These are phyloP conservation scores for Caenorhabditis elegans DNA, from an alignment of 1,140 invertebrate genomes.

Conservation along the genomic window DNA sequence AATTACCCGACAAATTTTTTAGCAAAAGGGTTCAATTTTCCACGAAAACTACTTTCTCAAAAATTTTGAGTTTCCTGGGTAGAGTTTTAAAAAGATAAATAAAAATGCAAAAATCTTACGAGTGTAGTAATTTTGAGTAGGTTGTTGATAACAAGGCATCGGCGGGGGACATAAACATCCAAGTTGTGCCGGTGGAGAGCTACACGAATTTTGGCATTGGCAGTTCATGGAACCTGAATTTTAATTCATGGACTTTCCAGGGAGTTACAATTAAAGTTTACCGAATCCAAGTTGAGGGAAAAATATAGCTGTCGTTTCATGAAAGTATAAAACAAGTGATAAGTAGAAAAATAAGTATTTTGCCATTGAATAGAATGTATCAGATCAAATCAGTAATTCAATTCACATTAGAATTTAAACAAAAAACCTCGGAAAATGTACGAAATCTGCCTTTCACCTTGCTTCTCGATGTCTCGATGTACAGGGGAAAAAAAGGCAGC, in stretches of 20 bases:
- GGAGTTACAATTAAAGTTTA: not conserved
- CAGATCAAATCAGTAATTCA: not conserved
- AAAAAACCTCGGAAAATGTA: not conserved
- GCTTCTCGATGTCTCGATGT: not conserved
- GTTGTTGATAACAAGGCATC: conserved; percentile 3
- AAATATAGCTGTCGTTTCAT: not conserved
- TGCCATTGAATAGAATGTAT: not conserved
- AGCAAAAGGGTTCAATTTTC: no score
- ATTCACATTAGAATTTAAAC: not conserved
- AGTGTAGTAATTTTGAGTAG: not conserved
- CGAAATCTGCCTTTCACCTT: not conserved
- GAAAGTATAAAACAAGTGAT: not conserved
- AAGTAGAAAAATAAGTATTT: not conserved
- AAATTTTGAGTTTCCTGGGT: no score
- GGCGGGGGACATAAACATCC: not conserved
- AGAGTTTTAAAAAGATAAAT: no score
- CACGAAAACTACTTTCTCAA: no score
- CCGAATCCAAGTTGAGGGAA: not conserved
- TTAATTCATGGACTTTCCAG: not conserved
- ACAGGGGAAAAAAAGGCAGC: not conserved
- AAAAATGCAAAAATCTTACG: no score
- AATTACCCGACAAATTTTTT: no score
- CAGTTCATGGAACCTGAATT: conserved; percentile 2
- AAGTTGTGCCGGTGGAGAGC: not conserved
- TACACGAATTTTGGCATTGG: conserved; percentile 3